phyloP scores from a whole-genome alignment of 2,113 vertebrate species.

The Nestor notabilis region DNA sequence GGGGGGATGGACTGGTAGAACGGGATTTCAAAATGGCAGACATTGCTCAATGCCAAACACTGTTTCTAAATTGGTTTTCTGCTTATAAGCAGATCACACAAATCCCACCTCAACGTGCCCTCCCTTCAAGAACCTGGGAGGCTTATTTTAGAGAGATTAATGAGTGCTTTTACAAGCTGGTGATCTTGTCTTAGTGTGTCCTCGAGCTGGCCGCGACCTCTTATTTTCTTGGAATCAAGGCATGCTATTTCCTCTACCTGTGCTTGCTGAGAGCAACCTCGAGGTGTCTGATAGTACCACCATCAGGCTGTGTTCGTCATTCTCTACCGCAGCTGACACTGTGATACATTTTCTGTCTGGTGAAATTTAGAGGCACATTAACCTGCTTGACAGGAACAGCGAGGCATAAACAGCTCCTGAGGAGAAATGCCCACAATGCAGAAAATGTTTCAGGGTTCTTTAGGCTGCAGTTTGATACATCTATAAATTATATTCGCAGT shows the following conservation, averaged over 20 bases:
- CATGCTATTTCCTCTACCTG: background rate
- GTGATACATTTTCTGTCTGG: constrained; percentile 39
- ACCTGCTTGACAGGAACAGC: background rate
- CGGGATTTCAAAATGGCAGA: accelerated
- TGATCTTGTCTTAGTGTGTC: background rate
- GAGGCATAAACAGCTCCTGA: constrained; percentile 28
- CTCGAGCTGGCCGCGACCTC: background rate
- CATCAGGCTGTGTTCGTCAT: accelerated
- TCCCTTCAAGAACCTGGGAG: background rate
- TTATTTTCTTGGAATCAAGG: background rate
- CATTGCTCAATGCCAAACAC: background rate
- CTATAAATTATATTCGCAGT: background rate
- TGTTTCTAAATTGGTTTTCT: background rate
- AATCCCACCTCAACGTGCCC: background rate
- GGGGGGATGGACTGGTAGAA: background rate
- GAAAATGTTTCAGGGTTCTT: background rate
- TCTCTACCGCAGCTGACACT: background rate
- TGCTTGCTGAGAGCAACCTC: background rate
- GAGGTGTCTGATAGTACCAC: background rate
- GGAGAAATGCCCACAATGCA: background rate
- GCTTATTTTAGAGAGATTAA: constrained; percentile 18
- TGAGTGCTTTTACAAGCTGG: background rate
- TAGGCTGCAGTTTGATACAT: background rate
- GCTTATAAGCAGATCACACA: background rate
- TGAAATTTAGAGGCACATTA: constrained; percentile 54